These are phyloP conservation scores for Atta colombica DNA, from an alignment of 1,140 invertebrate species.

Conservation along the genomic window DNA sequence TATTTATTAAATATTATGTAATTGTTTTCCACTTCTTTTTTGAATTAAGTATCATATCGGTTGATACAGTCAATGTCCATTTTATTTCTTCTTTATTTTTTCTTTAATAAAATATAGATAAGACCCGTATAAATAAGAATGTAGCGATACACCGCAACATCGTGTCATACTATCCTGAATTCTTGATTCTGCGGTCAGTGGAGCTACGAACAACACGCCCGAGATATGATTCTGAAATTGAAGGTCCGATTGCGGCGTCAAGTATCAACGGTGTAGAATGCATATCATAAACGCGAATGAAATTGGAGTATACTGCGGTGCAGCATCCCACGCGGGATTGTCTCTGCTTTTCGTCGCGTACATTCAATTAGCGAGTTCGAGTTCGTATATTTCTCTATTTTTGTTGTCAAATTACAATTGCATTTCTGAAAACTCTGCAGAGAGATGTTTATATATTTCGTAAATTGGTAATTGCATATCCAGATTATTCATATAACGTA, in stretches of 20 bases:
- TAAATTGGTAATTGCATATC: neutral
- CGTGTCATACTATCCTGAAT: conserved; percentile 33
- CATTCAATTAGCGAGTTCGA: conserved; percentile 20
- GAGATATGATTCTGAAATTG: conserved; percentile 52
- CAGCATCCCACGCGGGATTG: neutral
- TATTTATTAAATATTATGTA: neutral
- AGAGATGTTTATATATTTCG: neutral
- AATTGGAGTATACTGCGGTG: conserved; percentile 38
- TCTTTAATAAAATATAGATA: neutral
- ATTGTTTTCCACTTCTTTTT: neutral
- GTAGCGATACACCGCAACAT: neutral
- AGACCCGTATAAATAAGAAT: conserved; percentile 5
- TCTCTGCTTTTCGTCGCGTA: neutral
- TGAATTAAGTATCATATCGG: neutral
- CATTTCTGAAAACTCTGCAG: neutral
- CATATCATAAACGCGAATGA: conserved; percentile 33
- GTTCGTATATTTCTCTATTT: neutral
- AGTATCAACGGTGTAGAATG: conserved; percentile 51
- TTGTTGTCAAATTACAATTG: conserved; percentile 10
- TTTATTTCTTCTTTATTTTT: neutral
- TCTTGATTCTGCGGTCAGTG: conserved; percentile 27
- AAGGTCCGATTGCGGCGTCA: conserved; percentile 42
- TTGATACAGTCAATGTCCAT: neutral
- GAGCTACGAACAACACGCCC: neutral
- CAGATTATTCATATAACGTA: neutral